Base-by-base conservation (phyloP, 2,113 vertebrate species). In the Percopsis transmontana region DNA sequence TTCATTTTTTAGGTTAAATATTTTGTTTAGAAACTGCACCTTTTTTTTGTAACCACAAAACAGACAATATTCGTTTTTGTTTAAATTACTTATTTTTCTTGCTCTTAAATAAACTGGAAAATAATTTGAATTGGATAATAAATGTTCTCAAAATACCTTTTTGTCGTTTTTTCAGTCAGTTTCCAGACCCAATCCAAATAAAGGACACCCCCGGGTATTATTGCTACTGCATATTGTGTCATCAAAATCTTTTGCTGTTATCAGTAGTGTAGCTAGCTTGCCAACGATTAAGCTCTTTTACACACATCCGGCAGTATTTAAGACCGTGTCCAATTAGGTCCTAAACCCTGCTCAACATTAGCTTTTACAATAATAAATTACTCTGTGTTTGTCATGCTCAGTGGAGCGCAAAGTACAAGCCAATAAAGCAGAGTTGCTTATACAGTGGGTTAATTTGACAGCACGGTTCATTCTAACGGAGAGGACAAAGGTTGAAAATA, bases 111-210 rank as follows among this genome's bases (percentile, higher is more conserved):
- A 58, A 77, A 75, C 50, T 65, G 77, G 58, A 81, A 72, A 61
- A 58, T 75, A 14, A 45, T 74, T 85, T 80, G 69, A 72, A 83
- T 71, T 77, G 73, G 65, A 48, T 84, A 88, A 74, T 85, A 87
- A 86, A 87, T 59, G 20, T 63, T 74, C 2, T 69, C 24, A 55
- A 54, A 70, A 41, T 41, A 3, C 47, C 24, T 45, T 11, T 45
- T 51, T 50, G 8, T 62, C 45, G 1, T 23, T 23, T 60, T 2
- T 58, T 51, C 13, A 61, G 20, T 2, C 27, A 33, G 10, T 78
- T 3, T 58, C 23, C 6, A 18, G 40, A 56, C 42, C 11, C 42
- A 42, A 73, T 68, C 18, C 24, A 19, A 64, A 11, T 45, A 14
- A 57, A 38, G 59, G 14, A 4, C 54, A 1, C 48, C 62, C 27